Evolutionary conservation across 2,113 vertebrate genomes (phyloP), one percentile per base, ranked within the genome.

Genomic region (Sterna hirundo): DNA sequence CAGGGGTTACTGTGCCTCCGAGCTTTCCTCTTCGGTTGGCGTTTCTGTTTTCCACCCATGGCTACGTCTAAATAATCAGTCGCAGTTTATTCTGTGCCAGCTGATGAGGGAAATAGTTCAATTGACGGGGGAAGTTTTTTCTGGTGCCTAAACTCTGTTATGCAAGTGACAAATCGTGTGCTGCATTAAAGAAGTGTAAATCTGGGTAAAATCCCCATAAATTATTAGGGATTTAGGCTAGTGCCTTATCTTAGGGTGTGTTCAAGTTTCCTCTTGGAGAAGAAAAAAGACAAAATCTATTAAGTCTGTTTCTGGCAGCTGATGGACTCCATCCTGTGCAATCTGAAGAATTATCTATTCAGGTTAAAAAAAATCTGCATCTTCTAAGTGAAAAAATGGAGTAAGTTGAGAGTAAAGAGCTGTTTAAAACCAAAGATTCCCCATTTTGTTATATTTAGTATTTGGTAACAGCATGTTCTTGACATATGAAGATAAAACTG

Each of bases 131-230:
- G 44, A 32, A 78, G 49, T 40, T 40, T 92, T 29, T 90, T 65
- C 44, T 94, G 54, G 25, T 88, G 44, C 86, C 44, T 91, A 3
- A 91, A 94, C 52, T 95, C 76, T 88, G 94, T 96, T 96, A 94
- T 9, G 94, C 93, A 96, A 95, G 89, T 86, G 74, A 32, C 88
- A 93, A 84, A 84, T 95, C 0, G 1, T 89, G 74, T 91, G 89
- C 57, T 94, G 65, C 58, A n/a, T 89, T 93, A 85, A 88, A 55
- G 44, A 87, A 91, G 86, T 96, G 91, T 83, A 96, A 96, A 93
- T 96, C 94, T 95, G 96, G 77, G 71, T 92, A 57, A 93, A 94
- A 93, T 57, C 49, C 68, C 61, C 87, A 83, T 12, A 91, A 93
- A 87, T 93, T 90, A 83, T 84, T 93, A 42, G 0, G 3, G 93